Percentiles rank a stretch among this genome's conserved stretches.
Evolutionary conservation across 2,797 vertebrate genomes (phyloP).

Genomic region (Lepus townsendii): DNA sequence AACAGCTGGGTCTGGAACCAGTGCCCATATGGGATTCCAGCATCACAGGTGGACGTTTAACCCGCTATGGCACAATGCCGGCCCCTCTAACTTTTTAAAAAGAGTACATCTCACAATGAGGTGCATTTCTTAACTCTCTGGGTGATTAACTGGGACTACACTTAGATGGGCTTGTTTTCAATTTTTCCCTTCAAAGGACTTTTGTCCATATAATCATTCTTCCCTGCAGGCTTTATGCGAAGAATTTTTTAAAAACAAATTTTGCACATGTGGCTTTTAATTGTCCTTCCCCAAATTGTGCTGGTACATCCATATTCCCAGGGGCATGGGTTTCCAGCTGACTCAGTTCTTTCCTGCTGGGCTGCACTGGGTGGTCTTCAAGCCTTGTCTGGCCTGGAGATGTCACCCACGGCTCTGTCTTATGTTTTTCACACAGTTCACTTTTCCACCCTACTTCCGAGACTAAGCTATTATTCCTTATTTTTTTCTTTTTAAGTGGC

Average conservation of each 20-base stretch:
- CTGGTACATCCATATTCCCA: not conserved
- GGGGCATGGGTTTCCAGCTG: not conserved
- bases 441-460: not conserved
- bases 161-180: slow-evolving; percentile 28
- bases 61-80: too few relatives aligned
- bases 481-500: not conserved
- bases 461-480: not conserved
- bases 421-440: slow-evolving; percentile 58
- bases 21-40: too few relatives aligned
- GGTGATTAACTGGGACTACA: not conserved
- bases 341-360: not conserved
- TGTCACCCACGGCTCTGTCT: slow-evolving; percentile 54
- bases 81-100: not conserved
- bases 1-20: too few relatives aligned
- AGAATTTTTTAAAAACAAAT: not conserved
- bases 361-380: slow-evolving; percentile 53
- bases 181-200: slow-evolving; percentile 44
- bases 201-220: slow-evolving; percentile 32
- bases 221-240: slow-evolving; percentile 26
- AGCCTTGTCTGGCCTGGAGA: not conserved
- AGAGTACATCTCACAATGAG: not conserved
- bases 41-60: too few relatives aligned
- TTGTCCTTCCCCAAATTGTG: not conserved
- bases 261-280: slow-evolving; percentile 48
- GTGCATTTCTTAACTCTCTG: slow-evolving; percentile 13